Evolutionary conservation across 2,888 invertebrate genomes (phyloP).

Genomic region (Zaprionus bogoriensis): DNA sequence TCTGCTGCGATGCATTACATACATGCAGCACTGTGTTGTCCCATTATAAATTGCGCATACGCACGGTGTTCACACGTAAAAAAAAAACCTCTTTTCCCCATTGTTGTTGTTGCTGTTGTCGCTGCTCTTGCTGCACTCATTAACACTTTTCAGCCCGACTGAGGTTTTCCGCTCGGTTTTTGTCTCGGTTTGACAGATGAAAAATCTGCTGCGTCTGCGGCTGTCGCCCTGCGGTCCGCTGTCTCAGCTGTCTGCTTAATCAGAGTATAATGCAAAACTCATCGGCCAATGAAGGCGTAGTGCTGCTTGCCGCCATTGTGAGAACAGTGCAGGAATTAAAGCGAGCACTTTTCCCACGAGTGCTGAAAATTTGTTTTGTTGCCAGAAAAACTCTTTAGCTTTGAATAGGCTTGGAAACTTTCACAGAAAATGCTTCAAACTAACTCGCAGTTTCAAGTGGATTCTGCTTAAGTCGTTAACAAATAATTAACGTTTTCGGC

Average conservation of each 20-base stretch:
- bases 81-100: not conserved
- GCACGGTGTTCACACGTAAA: conserved; percentile 39
- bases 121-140: conserved; percentile 46
- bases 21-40: conserved; percentile 18
- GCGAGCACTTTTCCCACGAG: too few species aligned
- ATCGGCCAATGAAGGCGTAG: not conserved
- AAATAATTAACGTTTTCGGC: not conserved
- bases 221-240: not conserved
- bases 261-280: not conserved
- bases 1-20: conserved; percentile 12
- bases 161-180: conserved; percentile 30
- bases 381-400: not conserved
- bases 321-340: not conserved
- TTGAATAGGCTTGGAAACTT: too few species aligned
- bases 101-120: not conserved
- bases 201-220: conserved; percentile 1
- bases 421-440: too few species aligned
- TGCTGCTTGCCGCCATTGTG: not conserved
- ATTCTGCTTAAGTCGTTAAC: not conserved
- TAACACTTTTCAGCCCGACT: conserved; percentile 55
- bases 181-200: conserved; percentile 5
- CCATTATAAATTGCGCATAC: conserved; percentile 72
- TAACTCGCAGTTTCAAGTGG: not conserved
- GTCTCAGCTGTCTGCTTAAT: not conserved
- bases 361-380: not conserved